Percentiles rank a stretch among this genome's conserved stretches.
Evolutionary conservation across 2,797 vertebrate genomes (phyloP).

Genomic region (Florisuga fusca): DNA sequence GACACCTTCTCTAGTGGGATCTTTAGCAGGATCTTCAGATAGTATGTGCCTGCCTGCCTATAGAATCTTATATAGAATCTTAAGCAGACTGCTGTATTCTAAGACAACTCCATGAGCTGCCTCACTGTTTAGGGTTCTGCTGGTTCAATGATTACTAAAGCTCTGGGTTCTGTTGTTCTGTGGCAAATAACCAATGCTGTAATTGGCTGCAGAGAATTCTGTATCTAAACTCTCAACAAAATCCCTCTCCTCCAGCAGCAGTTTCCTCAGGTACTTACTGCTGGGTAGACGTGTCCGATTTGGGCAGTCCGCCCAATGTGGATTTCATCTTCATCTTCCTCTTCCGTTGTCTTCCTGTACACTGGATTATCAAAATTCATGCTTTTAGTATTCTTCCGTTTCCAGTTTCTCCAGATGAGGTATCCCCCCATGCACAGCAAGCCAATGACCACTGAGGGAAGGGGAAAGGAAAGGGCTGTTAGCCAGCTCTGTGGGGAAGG

Average conservation of each 20-base stretch:
- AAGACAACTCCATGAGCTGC: neutral
- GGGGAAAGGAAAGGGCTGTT: neutral
- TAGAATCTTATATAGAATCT: neutral
- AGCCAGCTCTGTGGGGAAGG: neutral
- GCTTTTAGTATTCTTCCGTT: conserved; percentile 97
- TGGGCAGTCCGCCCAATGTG: conserved; percentile 94
- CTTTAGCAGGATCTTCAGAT: neutral
- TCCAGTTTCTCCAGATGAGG: conserved; percentile 99
- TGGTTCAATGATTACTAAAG: neutral
- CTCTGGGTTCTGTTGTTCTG: neutral
- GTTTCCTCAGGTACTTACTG: conserved; percentile 86
- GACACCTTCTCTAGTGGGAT: neutral
- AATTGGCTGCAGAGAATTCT: neutral
- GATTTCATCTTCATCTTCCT: conserved; percentile 95
- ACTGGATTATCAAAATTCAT: conserved; percentile 99
- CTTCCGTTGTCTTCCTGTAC: conserved; percentile 93
- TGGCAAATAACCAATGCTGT: neutral
- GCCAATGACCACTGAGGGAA: conserved; percentile 89
- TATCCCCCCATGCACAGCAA: conserved; percentile 92
- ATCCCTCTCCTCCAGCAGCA: neutral
- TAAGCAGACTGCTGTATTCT: neutral
- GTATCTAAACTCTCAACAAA: neutral
- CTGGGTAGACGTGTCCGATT: conserved; percentile 95
- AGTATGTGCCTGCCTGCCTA: neutral
- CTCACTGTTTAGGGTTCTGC: neutral